Percentiles rank a stretch among this genome's conserved stretches.
phyloP scores from a whole-genome alignment of 2,888 invertebrate species.

The Tiliacea aurago region DNA sequence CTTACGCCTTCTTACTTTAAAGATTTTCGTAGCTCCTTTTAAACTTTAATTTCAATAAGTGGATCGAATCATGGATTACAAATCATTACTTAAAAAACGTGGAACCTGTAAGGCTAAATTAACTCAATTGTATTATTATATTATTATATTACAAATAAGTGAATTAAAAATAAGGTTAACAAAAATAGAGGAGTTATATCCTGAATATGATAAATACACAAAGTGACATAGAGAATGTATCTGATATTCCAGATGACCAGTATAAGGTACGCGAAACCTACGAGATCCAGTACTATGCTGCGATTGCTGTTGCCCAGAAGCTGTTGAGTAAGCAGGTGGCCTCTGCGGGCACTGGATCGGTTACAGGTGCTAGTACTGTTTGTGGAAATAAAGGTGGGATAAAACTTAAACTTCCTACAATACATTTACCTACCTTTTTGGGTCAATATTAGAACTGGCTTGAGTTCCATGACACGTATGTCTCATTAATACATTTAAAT shows the following conservation, averaged over 20 bases:
- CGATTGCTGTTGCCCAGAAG: background rate
- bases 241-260: conserved; percentile 15
- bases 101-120: background rate
- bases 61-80: too few species aligned
- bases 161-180: background rate
- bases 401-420: conserved; percentile 13
- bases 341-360: background rate
- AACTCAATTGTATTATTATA: conserved; percentile 11
- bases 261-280: conserved; percentile 4
- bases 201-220: conserved; percentile 1
- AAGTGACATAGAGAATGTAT: background rate
- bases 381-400: conserved; percentile 9
- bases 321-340: background rate
- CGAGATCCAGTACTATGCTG: background rate
- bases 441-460: conserved; percentile 5
- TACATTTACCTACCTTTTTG: conserved; percentile 14
- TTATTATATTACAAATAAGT: background rate
- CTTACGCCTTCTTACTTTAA: too few species aligned
- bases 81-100: background rate
- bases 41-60: too few species aligned
- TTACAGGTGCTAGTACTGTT: background rate
- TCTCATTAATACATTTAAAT: conserved; percentile 1
- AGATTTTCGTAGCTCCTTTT: too few species aligned
- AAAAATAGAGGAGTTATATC: background rate
- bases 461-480: background rate